Base-by-base conservation (phyloP, 2,888 invertebrate genomes). In the Thereva nobilitata region DNA sequence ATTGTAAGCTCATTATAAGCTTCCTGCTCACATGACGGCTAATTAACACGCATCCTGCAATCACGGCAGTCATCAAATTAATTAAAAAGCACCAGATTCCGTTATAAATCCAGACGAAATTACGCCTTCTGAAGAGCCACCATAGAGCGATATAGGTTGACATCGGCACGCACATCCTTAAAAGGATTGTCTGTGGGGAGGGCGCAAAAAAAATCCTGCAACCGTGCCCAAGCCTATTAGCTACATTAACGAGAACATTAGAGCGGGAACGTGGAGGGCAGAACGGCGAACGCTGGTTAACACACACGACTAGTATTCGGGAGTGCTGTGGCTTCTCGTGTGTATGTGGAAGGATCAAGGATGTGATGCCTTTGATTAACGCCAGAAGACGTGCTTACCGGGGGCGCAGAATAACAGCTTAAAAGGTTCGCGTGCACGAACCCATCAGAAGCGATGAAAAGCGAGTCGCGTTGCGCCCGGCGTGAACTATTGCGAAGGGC, bases 21-120 rank as follows among this genome's bases (percentile, higher is more conserved):
- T 64, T 54, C 45, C 66, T 57, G 45, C 63, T 64, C 67, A 61
- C 66, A 64, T 68, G 66, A 63, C 57, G 64, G 56, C 64, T 68
- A 68, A 68, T 68, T 68, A 68, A 52, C 68, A 68, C 68, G 68
- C 68, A 67, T 63, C 64, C 64, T 23, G 50, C 56, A 68, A 68
- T 67, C 68, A 68, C 64, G 66, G 63, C 23, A 49, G 66, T 66
- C 68, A 66, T 68, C 66, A 68, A 68, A 66, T 68, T 68, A 68
- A 68, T 68, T 68, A 68, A 68, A 68, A 68, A 57, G 54, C 50
- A 52, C 44, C 42, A 64, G 64, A 64, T 64, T 64, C 44, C 44
- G 53, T 53, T 53, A 64, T 64, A 64, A 64, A 64, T 64, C 64
- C 37, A 42, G 64, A n/a, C 3, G n/a, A n/a, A 64, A 53, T 53